Conservation (phyloP, 1,140 invertebrate species). For the Ylistrum balloti region DNA sequence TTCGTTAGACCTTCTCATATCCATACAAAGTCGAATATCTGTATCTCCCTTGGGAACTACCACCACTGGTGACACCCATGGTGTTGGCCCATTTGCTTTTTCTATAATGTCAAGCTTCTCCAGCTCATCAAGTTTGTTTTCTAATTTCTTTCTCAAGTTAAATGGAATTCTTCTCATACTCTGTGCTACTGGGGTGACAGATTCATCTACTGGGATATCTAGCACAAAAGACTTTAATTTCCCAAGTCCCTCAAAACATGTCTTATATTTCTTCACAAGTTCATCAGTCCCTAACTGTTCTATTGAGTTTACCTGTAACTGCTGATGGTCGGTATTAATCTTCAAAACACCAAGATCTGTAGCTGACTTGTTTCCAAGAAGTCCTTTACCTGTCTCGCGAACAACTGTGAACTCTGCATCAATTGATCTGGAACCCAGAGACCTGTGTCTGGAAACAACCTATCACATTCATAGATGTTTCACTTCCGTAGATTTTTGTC, state of each 20-base stretch:
- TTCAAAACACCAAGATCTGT: conserved; percentile 36
- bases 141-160: no score
- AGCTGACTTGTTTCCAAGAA: conserved; percentile 50
- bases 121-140: no score
- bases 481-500: conserved; percentile 48
- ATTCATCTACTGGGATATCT: conserved; percentile 59
- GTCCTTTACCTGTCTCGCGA: conserved; percentile 19
- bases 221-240: conserved; percentile 62
- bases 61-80: no score
- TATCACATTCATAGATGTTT: no score
- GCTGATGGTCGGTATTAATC: no score
- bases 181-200: conserved; percentile 58
- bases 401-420: conserved; percentile 50
- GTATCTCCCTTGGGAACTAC: conserved; percentile 57
- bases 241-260: conserved; percentile 58
- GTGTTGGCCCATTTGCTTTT: no score
- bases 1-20: conserved; percentile 68
- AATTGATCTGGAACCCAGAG: background rate
- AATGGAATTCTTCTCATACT: conserved; percentile 48
- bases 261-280: background rate
- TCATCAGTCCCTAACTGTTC: no score
- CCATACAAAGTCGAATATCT: conserved; percentile 70
- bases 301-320: no score
- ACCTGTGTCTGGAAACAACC: no score
- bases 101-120: no score